Base-by-base conservation (phyloP, 2,888 invertebrate genomes). In the Nephrocerus scutellatus region DNA sequence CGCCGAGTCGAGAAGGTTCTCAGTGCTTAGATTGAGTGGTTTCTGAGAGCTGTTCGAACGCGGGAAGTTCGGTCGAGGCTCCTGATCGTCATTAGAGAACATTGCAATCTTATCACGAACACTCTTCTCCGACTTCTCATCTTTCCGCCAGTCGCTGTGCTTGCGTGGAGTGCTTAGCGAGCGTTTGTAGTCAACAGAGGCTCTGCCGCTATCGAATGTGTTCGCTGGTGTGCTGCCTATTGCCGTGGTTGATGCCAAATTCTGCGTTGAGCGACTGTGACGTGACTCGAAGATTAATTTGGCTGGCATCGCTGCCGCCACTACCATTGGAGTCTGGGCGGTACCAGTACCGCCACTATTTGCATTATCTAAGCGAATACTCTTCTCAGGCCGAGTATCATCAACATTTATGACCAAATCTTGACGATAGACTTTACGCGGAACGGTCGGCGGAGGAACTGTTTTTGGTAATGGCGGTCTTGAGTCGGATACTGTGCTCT, bases 81-180 rank as follows among this genome's bases (percentile, higher is more conserved):
- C 50, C 18, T 59, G 54, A 36, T 64, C 66, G 44, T 68, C 67
- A 50, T 71, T 76, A 29, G 86, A 85, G 67, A 88, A 88, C 82
- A 87, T 84, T 41, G 87, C 87, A 54, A 88, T 88, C 70, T 87
- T 87, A 60, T 87, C 87, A 56, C 82, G 79, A 38, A 88, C 86
- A 56, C 85, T 86, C 49, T 79, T 79, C 66, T 83, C 83, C 47
- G 84, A 84, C 57, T 81, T 79, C 51, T 84, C 83, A 67, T 85
- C 84, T 65, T 83, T 82, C 41, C 77, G 72, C 73, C 82, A 68
- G 40, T 68, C 65, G 41, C 64, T 65, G 7, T 63, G 48, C 16
- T 66, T 62, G 6, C 66, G 56, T 5, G 60, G 53, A 21, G 56
- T 55, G 41, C 61, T 62, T 45, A 63, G 52, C 34, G 64, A 60